Percentiles rank a stretch among this genome's conserved stretches.
Conservation (phyloP, 2,113 vertebrate species). For the Elgaria multicarinata region DNA sequence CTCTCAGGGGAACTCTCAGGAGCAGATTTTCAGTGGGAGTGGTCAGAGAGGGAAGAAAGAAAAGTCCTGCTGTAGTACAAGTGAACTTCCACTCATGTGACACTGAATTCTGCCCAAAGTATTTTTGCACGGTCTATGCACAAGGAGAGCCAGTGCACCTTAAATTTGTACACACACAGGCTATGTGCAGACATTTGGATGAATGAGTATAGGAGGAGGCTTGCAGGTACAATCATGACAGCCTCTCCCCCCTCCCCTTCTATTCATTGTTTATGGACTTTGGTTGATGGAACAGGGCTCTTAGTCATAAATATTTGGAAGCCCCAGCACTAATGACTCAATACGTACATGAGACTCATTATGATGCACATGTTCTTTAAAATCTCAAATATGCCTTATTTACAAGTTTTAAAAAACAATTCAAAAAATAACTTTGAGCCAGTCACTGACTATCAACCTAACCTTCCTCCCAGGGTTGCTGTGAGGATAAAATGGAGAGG, state of each 20-base stretch:
- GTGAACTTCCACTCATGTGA: no score
- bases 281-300: neutral
- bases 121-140: no score
- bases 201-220: neutral
- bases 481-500: no score
- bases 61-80: no score
- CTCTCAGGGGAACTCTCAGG: no score
- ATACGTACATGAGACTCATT: constrained; percentile 58
- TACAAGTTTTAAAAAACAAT: constrained; percentile 54
- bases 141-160: neutral
- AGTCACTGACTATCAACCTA: no score
- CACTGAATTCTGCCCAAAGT: no score
- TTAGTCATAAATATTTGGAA: neutral
- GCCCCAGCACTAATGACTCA: constrained; percentile 38
- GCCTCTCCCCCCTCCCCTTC: no score
- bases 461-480: neutral
- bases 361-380: constrained; percentile 61
- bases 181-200: neutral
- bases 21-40: no score
- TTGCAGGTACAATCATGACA: neutral
- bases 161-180: neutral
- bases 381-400: constrained; percentile 59
- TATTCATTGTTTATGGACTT: neutral
- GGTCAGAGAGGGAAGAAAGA: no score
- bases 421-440: neutral